phyloP scores from a whole-genome alignment of 2,113 vertebrate species.

The Mormyrus lacerda region DNA sequence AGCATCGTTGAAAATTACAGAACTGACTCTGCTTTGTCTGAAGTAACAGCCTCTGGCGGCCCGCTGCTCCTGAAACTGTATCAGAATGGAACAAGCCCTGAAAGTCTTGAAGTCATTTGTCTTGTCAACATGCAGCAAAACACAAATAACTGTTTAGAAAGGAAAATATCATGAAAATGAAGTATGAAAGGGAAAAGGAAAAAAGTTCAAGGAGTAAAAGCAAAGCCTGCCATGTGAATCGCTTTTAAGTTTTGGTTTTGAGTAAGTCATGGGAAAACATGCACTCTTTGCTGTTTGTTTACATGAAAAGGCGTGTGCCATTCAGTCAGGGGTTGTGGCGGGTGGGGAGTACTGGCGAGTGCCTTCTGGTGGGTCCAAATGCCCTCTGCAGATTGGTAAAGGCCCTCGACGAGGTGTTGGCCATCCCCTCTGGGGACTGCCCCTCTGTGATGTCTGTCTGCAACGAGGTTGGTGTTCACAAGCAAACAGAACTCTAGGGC shows the following conservation, averaged over 20 bases:
- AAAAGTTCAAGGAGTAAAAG: neutral
- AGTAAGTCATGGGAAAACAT: neutral
- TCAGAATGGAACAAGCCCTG: neutral
- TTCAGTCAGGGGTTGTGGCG: neutral
- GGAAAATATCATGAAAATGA: neutral
- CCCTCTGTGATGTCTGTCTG: neutral
- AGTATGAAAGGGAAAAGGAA: neutral
- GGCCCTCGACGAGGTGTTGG: neutral
- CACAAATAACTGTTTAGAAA: conserved; percentile 16
- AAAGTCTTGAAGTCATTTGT: conserved; percentile 7
- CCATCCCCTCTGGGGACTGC: neutral
- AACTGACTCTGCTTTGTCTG: too few species aligned
- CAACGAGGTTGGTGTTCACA: neutral
- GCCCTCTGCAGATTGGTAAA: neutral
- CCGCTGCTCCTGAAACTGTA: neutral
- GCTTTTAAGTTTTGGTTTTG: neutral
- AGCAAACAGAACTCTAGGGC: neutral
- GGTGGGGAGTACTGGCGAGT: neutral
- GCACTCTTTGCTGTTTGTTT: neutral
- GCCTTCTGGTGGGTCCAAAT: neutral
- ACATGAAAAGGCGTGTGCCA: neutral
- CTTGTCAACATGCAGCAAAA: conserved; percentile 13
- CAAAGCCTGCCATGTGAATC: conserved; percentile 1
- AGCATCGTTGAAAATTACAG: neutral
- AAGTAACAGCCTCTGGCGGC: neutral